Percentiles rank a stretch among this genome's conserved stretches.
These are phyloP conservation scores for Dysmachus trigonus DNA, from an alignment of 2,888 invertebrate genomes.

Conservation along the genomic window DNA sequence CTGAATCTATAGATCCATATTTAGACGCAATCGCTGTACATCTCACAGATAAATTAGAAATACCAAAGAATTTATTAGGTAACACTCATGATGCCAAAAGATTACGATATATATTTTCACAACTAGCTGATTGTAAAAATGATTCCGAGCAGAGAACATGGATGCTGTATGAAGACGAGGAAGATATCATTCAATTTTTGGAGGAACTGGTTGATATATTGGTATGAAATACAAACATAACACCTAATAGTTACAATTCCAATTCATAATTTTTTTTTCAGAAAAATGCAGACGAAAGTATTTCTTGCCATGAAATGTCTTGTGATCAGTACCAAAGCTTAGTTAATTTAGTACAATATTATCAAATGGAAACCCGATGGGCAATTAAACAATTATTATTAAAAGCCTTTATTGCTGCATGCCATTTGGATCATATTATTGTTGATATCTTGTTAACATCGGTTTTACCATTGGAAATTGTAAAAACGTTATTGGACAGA, in stretches of 20 bases:
- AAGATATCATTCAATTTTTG: slow-evolving; percentile 85
- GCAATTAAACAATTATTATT: slow-evolving; percentile 82
- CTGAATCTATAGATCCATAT: slow-evolving; percentile 70
- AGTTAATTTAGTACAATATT: slow-evolving; percentile 87
- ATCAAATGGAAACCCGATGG: slow-evolving; percentile 95
- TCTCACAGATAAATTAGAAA: slow-evolving; percentile 71
- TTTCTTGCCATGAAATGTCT: slow-evolving; percentile 84
- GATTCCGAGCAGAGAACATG: slow-evolving; percentile 96
- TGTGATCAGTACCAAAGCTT: slow-evolving; percentile 86
- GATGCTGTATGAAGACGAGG: slow-evolving; percentile 94
- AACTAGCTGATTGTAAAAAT: slow-evolving; percentile 88
- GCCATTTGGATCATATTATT: slow-evolving; percentile 82
- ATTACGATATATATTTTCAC: slow-evolving; percentile 82
- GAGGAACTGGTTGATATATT: slow-evolving; percentile 83
- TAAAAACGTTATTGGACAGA: slow-evolving; percentile 65
- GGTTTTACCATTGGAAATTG: slow-evolving; percentile 89
- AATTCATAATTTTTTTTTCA: slow-evolving; percentile 62
- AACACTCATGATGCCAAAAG: slow-evolving; percentile 83
- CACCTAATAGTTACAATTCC: not conserved
- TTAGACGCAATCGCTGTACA: slow-evolving; percentile 71
- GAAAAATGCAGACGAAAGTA: slow-evolving; percentile 92
- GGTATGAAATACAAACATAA: slow-evolving; percentile 65
- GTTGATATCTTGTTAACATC: slow-evolving; percentile 86
- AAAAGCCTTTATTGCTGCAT: slow-evolving; percentile 88
- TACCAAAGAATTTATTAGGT: slow-evolving; percentile 72